Evolutionary conservation across 1,140 invertebrate species (phyloP).

Genomic region (Oryzaephilus surinamensis): DNA sequence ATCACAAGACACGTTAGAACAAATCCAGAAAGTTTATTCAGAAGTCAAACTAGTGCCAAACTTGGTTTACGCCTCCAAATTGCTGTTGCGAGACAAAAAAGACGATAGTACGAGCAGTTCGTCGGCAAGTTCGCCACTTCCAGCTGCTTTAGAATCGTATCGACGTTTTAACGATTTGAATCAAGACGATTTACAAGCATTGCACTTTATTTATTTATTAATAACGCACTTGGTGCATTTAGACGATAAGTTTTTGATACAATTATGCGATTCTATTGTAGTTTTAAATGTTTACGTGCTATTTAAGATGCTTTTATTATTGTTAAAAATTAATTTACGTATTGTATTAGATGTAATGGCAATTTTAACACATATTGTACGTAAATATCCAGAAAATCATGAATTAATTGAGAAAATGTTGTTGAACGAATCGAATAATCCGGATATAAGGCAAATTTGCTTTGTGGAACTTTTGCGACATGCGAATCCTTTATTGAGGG

Average conservation of each 20-base stretch:
- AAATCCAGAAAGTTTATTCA: constrained; percentile 55
- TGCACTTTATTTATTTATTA: constrained; percentile 55
- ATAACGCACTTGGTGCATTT: constrained; percentile 60
- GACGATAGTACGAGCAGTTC: constrained; percentile 11
- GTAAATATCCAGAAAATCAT: constrained; percentile 60
- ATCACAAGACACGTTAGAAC: constrained; percentile 42
- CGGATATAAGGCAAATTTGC: constrained; percentile 35
- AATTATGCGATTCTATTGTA: constrained; percentile 67
- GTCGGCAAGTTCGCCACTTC: background rate
- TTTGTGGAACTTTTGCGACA: constrained; percentile 50
- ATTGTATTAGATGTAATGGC: constrained; percentile 54
- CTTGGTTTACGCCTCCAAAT: constrained; percentile 59
- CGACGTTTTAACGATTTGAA: constrained; percentile 40
- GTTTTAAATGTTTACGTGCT: constrained; percentile 48
- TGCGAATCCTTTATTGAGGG: constrained; percentile 46
- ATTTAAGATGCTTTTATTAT: constrained; percentile 32
- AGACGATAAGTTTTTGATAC: constrained; percentile 57
- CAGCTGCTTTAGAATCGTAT: constrained; percentile 14
- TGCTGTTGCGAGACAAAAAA: constrained; percentile 42
- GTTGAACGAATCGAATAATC: constrained; percentile 34
- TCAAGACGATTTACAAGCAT: constrained; percentile 49
- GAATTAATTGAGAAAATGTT: constrained; percentile 63
- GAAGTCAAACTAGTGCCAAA: constrained; percentile 68
- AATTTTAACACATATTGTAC: constrained; percentile 61
- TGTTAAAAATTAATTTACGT: constrained; percentile 50